Conservation (phyloP, 1,140 invertebrate genomes). For the Drosophila watanabei region DNA sequence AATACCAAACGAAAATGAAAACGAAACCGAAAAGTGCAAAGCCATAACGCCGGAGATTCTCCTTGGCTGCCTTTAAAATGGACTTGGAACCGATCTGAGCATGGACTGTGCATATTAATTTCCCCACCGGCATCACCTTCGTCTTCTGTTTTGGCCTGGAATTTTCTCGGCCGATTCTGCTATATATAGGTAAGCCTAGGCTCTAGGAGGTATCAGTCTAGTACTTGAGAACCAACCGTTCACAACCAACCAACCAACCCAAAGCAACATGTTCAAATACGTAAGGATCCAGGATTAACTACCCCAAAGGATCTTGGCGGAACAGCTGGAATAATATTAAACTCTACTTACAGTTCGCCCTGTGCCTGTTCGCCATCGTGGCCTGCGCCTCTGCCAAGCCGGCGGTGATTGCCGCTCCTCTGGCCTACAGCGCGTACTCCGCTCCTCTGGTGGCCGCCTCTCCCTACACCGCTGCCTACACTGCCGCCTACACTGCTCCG, state of each 20-base stretch:
- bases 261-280: slow-evolving; percentile 81
- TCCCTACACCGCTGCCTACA: slow-evolving; percentile 79
- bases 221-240: slow-evolving; percentile 73
- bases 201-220: slow-evolving; percentile 72
- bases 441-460: slow-evolving; percentile 71
- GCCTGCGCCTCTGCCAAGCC: slow-evolving; percentile 82
- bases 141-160: slow-evolving; percentile 36
- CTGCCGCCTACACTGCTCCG: slow-evolving; percentile 72
- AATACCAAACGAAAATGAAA: slow-evolving; percentile 54
- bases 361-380: slow-evolving; percentile 83
- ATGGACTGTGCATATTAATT: slow-evolving; percentile 63
- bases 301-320: neutral
- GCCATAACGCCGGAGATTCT: slow-evolving; percentile 67
- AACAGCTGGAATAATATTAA: neutral
- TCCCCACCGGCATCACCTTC: slow-evolving; percentile 41
- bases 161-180: slow-evolving; percentile 29
- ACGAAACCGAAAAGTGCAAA: slow-evolving; percentile 76
- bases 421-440: slow-evolving; percentile 86
- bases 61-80: slow-evolving; percentile 70
- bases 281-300: slow-evolving; percentile 59
- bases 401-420: slow-evolving; percentile 65
- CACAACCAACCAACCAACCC: slow-evolving; percentile 25
- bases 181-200: slow-evolving; percentile 55
- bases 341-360: slow-evolving; percentile 55
- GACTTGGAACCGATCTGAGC: slow-evolving; percentile 35